Conservation (phyloP, 2,797 vertebrate species). For the Cynodonichthys magdalenae region DNA sequence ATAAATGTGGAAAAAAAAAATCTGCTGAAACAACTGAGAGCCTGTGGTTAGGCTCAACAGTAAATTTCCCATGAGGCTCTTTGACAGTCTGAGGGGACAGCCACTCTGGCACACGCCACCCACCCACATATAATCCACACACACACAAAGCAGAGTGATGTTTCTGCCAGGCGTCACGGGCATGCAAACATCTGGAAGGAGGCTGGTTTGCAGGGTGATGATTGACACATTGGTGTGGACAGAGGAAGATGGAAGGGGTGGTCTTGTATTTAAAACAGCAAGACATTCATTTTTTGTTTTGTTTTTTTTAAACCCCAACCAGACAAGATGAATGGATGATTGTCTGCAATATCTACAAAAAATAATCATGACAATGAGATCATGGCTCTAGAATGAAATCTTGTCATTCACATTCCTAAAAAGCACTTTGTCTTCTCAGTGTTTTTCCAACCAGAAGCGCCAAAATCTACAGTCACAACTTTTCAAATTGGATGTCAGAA, state of each 20-base stretch:
- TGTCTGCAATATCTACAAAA: constrained; percentile 20
- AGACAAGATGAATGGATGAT: constrained; percentile 14
- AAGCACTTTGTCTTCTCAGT: not conserved
- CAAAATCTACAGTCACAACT: not conserved
- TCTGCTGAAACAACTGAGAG: constrained; percentile 82
- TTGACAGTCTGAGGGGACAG: constrained; percentile 79
- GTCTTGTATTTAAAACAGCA: constrained; percentile 37
- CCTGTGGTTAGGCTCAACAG: constrained; percentile 75
- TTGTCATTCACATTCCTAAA: not conserved
- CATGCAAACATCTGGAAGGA: constrained; percentile 60
- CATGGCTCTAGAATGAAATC: not conserved
- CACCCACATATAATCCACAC: constrained; percentile 66
- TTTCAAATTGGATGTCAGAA: not conserved
- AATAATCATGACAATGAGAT: constrained; percentile 21
- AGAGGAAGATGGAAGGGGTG: constrained; percentile 41
- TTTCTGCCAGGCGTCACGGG: constrained; percentile 52
- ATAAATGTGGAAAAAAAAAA: constrained; percentile 70
- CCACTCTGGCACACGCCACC: constrained; percentile 79
- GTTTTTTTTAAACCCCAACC: constrained; percentile 56
- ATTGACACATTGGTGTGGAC: constrained; percentile 54
- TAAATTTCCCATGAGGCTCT: constrained; percentile 81
- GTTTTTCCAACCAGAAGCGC: not conserved
- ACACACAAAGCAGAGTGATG: constrained; percentile 38
- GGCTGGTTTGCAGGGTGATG: constrained; percentile 36
- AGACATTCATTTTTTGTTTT: constrained; percentile 6